Base-by-base conservation (phyloP, 2,113 vertebrate species). In the Tenebrosternarchus preto region DNA sequence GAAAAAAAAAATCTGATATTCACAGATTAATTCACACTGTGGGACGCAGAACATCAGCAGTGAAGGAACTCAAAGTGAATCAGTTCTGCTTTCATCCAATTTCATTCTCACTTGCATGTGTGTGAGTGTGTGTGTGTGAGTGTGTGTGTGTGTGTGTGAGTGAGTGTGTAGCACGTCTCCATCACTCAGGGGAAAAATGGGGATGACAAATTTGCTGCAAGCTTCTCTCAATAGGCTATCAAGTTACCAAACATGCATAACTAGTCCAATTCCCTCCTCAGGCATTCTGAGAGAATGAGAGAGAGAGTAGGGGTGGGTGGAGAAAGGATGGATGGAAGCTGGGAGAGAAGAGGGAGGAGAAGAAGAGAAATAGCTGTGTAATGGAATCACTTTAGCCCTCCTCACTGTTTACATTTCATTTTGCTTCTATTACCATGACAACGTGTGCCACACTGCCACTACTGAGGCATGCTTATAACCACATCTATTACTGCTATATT, bases 241-340 rank as follows among this genome's bases (percentile, higher is more conserved):
- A 67, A 73, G 82, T 86, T 84, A 86, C 85, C 74, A 78, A 86
- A 82, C 80, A 84, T 81, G 84, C 82, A 80, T 84, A 77, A 84
- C 80, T 70, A 82, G 82, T 78, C 71, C 82, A 84, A 82, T 80
- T 84, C 79, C 73, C 43, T 86, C 85, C 85, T 78, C 75, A 67
- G 85, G 82, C 82, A 79, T 76, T 46, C n/a, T 55, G 46, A 27
- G 33, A 61, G 36, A 70, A 46, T 25, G 57, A 33, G 73, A 16
- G 56, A 24, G 29, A 24, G 60, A 15, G 69, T n/a, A n/a, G 55
- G 22, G 22, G 60, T 25, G 50, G 27, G 20, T 53, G 22, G 25
- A 20, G n/a, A 33, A 24, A 8, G 33, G 33, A 68, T 22, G n/a
- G 20, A 31, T n/a, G n/a, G n/a, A n/a, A n/a, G n/a, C n/a, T n/a